These are phyloP conservation scores for Morone saxatilis DNA, from an alignment of 2,113 vertebrate species.

Conservation along the genomic window DNA sequence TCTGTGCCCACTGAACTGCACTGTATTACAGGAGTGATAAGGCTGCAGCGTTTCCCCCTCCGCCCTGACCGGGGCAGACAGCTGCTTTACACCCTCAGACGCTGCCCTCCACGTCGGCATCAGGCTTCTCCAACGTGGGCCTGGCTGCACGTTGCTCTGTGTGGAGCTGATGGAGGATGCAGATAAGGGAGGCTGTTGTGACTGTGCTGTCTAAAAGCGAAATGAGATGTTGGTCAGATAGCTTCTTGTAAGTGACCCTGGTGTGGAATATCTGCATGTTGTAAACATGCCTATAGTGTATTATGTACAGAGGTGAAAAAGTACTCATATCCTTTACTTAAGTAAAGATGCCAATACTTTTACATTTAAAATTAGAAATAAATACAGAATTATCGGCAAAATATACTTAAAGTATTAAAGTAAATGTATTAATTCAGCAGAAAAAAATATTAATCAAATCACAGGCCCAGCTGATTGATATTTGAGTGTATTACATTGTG, in stretches of 20 bases:
- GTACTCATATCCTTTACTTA: neutral
- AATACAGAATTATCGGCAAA: neutral
- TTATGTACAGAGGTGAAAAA: slow-evolving; percentile 5
- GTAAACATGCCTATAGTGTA: slow-evolving; percentile 12
- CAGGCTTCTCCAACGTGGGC: slow-evolving; percentile 35
- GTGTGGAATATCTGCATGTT: slow-evolving; percentile 5
- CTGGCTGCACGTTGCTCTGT: slow-evolving; percentile 55
- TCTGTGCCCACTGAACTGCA: slow-evolving; percentile 41
- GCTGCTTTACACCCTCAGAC: slow-evolving; percentile 19
- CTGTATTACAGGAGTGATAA: slow-evolving; percentile 56
- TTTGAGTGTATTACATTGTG: too few relatives aligned
- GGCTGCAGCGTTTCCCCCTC: slow-evolving; percentile 49
- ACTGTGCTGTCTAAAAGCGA: slow-evolving; percentile 40
- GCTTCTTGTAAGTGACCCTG: slow-evolving; percentile 2
- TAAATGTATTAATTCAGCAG: neutral
- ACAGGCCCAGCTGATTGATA: too few relatives aligned
- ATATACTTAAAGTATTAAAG: neutral
- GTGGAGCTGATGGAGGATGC: slow-evolving; percentile 60
- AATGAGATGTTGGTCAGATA: slow-evolving; percentile 32
- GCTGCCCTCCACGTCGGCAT: slow-evolving; percentile 35
- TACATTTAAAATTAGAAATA: too few relatives aligned
- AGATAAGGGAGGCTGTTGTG: slow-evolving; percentile 75
- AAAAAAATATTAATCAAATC: neutral
- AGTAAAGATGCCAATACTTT: neutral
- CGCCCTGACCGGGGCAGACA: slow-evolving; percentile 44